Evolutionary conservation across 2,113 vertebrate species (phyloP), one percentile per base, ranked within the genome.

Genomic region (Capreolus pygargus): DNA sequence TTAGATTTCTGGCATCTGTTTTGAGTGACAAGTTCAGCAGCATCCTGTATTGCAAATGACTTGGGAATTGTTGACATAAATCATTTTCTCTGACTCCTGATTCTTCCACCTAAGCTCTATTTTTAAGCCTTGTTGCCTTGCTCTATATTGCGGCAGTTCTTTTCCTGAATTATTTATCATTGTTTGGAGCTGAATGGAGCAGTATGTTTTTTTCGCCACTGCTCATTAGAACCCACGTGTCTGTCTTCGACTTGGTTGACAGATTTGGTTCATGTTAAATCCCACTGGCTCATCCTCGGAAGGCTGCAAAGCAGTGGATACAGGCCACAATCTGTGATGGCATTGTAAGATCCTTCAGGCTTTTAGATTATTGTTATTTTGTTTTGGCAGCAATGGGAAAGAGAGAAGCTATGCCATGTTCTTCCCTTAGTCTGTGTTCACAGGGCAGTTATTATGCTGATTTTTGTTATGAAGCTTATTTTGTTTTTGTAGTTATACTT

Each of bases 141-240:
- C 97, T 98, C 98, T 98, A 67, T 98, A 96, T 98, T 98, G 98
- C 97, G 25, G 98, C 98, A 98, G 96, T 98, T 98, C 98, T 98
- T 98, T 95, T 98, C 94, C 98, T 99, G 98, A 99, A 99, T 99
- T 99, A 99, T 99, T 99, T 98, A 99, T 98, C 98, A 95, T 95
- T 76, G 93, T 97, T 98, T 83, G 97, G 97, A 98, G 97, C 98
- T 98, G 98, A 99, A 98, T 98, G 98, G 97, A 98, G 98, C 11
- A 95, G 93, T 97, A 85, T 97, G 76, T 81, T 98, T 74, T 78
- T 74, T 97, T 85, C 7, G 94, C 97, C 86, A 23, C 93, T 95
- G 97, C 97, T 98, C 83, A 52, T 98, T 96, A 96, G 93, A 97
- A 98, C 95, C 98, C 98, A 98, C 96, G 89, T 98, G 98, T 98